Evolutionary conservation across 2,888 invertebrate species (phyloP).

Genomic region (Campopleginae sp.): DNA sequence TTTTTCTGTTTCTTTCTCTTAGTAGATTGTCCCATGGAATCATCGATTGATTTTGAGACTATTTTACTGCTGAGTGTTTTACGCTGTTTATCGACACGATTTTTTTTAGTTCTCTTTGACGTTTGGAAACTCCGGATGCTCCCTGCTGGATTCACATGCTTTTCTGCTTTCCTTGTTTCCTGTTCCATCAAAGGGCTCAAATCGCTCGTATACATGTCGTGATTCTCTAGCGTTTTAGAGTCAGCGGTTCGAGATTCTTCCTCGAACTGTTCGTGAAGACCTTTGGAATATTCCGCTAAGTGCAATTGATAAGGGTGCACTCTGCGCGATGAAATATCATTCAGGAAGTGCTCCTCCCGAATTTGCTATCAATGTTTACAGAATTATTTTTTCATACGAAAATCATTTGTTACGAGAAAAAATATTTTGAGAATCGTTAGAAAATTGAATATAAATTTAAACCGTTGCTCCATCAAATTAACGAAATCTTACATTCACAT

Average conservation of each 20-base stretch:
- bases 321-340: conserved; percentile 31
- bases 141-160: conserved; percentile 67
- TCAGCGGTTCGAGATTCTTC: conserved; percentile 42
- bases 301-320: conserved; percentile 65
- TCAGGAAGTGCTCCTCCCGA: conserved; percentile 14
- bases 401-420: not conserved
- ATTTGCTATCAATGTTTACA: conserved; percentile 5
- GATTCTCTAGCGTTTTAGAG: conserved; percentile 20
- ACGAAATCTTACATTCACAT: conserved; percentile 30
- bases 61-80: conserved; percentile 64
- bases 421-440: not conserved
- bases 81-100: conserved; percentile 62
- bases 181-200: conserved; percentile 16
- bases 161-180: conserved; percentile 54
- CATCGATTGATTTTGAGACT: conserved; percentile 66
- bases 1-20: conserved; percentile 75
- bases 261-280: conserved; percentile 63
- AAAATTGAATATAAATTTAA: not conserved
- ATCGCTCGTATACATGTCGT: not conserved
- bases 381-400: not conserved
- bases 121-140: conserved; percentile 49
- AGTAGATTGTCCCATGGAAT: conserved; percentile 58
- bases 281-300: conserved; percentile 67
- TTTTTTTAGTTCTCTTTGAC: conserved; percentile 48
- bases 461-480: not conserved